These are phyloP conservation scores for Acholoe squamosa DNA, from an alignment of 2,888 invertebrate species.

Conservation along the genomic window DNA sequence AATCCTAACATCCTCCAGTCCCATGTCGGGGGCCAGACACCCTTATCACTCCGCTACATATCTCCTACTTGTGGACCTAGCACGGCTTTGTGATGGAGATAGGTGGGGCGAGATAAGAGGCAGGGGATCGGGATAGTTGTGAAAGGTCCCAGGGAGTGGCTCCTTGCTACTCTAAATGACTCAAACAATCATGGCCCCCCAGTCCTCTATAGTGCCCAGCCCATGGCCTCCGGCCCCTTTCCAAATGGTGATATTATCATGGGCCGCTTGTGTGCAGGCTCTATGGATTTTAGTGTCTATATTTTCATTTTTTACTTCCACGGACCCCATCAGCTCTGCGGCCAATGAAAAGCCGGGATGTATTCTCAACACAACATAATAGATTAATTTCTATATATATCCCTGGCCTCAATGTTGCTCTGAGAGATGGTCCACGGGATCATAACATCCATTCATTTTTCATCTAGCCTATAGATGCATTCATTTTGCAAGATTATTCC, in stretches of 20 bases:
- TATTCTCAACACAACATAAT: neutral
- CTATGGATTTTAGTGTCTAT: neutral
- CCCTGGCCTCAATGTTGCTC: too few relatives aligned
- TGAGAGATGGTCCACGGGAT: too few relatives aligned
- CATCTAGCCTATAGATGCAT: too few relatives aligned
- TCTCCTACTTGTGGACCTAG: neutral
- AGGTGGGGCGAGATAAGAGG: neutral
- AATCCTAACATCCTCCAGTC: neutral
- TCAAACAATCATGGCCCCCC: neutral
- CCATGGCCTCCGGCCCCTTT: neutral
- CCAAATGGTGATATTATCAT: neutral
- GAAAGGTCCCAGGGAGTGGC: neutral
- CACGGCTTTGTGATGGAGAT: neutral
- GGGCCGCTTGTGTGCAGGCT: neutral
- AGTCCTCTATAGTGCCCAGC: neutral
- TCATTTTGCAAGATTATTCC: too few relatives aligned
- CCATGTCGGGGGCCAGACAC: neutral
- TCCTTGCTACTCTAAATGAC: neutral
- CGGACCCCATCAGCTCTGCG: neutral
- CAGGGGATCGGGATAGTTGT: neutral
- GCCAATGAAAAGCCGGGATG: conserved; percentile 17
- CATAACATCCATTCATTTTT: too few relatives aligned
- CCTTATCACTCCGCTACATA: neutral
- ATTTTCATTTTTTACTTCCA: neutral
- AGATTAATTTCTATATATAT: too few relatives aligned